A percentile compares a stretch with the other conserved stretches of the same genome.
phyloP scores from a whole-genome alignment of 2,113 vertebrate genomes.

The Vanacampus margaritifer region DNA sequence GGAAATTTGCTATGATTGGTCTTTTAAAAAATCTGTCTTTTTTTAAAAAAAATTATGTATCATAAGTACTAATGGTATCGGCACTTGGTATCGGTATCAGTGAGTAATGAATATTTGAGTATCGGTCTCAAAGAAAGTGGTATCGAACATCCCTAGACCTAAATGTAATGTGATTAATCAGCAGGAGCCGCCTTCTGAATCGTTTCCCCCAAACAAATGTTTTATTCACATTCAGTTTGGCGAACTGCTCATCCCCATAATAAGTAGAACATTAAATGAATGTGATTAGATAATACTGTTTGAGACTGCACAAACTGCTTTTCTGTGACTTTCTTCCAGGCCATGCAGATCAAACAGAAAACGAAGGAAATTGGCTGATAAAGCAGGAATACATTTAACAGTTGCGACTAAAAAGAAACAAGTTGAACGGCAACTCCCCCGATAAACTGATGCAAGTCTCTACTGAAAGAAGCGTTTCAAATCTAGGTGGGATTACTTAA shows the following conservation, averaged over 20 bases:
- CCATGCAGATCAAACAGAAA: not conserved
- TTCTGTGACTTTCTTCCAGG: not conserved
- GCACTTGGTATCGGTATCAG: too few species aligned
- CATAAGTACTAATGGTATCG: too few species aligned
- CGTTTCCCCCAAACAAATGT: not conserved
- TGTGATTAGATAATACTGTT: not conserved
- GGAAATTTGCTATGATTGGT: too few species aligned
- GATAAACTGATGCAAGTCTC: too few species aligned
- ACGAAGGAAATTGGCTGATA: not conserved
- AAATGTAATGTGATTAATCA: constrained; percentile 1
- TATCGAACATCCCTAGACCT: too few species aligned
- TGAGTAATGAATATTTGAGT: too few species aligned
- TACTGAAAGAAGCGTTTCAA: too few species aligned
- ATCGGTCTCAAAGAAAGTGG: too few species aligned
- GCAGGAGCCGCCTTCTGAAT: not conserved
- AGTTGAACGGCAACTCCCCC: not conserved
- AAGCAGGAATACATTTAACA: not conserved
- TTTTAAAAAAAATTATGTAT: too few species aligned
- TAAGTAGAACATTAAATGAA: not conserved
- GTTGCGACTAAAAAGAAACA: not conserved
- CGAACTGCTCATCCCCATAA: too few species aligned
- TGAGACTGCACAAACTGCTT: not conserved
- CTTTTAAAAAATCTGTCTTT: too few species aligned
- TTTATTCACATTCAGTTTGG: not conserved
- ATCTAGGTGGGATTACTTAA: too few species aligned